Evolutionary conservation across 2,113 vertebrate species (phyloP), one percentile per base, ranked within the genome.

Genomic region (Chaenocephalus aceratus): DNA sequence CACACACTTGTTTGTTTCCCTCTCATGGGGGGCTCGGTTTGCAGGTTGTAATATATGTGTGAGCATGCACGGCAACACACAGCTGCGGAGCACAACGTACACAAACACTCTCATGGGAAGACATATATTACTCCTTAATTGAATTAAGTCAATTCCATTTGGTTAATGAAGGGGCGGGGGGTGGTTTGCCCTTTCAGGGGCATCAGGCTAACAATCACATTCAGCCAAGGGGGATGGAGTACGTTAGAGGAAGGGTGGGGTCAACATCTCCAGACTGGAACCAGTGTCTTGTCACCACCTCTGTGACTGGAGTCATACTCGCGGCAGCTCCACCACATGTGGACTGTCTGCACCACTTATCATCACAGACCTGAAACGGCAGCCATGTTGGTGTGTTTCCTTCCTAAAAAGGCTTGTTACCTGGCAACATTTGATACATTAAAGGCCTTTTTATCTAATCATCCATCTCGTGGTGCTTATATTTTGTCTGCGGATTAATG

Each of bases 91-190:
- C 59, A 82, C 62, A 74, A 84, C 18, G 71, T 61, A 79, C 72
- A 83, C 80, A 83, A 82, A 86, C 84, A 69, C 10, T 85, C 89
- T 89, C 75, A 2, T 3, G 83, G 89, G 92, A 89, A 72, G 85
- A 61, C 63, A 23, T 77, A 73, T 79, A 82, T 74, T 71, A 56
- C 76, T 81, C 83, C 80, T 79, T 93, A 91, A 94, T 90, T 91
- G 84, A 94, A 94, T 93, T 76, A 93, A 91, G 82, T 85, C 83
- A 84, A 88, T 92, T 91, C 90, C 86, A 89, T 94, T 88, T 92
- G 91, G 78, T 86, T 94, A 92, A 92, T 90, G 85, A 88, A 89
- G 79, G 58, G 45, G 41, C 23, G 68, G 79, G 26, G 69, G 51
- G 66, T 26, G 52, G 77, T 70, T 74, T 84, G 80, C 76, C 82